Evolutionary conservation across 2,888 invertebrate species (phyloP).

Genomic region (Limnephilus rhombicus): DNA sequence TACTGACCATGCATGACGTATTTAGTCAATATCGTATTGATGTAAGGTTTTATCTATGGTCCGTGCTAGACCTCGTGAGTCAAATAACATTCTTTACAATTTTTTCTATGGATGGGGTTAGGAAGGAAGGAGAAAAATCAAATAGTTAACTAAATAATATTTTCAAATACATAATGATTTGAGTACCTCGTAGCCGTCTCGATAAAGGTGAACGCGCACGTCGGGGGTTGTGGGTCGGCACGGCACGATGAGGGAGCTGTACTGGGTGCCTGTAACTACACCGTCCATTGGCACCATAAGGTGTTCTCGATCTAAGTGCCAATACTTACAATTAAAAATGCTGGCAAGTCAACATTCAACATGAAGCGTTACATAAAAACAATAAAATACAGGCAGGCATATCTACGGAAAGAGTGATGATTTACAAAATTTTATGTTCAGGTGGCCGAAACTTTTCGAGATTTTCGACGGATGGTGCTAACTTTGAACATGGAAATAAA

Average conservation of each 20-base stretch:
- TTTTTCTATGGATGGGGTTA: not conserved
- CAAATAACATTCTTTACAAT: not conserved
- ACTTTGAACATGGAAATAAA: too few relatives aligned
- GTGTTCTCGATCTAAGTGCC: slow-evolving; percentile 71
- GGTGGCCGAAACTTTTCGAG: not conserved
- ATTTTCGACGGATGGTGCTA: too few relatives aligned
- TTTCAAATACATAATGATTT: not conserved
- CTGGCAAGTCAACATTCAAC: slow-evolving; percentile 32
- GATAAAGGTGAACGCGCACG: slow-evolving; percentile 74
- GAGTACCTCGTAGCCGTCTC: slow-evolving; percentile 70
- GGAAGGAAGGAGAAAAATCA: not conserved
- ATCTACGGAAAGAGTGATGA: not conserved
- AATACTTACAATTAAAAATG: slow-evolving; percentile 31
- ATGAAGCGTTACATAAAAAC: not conserved
- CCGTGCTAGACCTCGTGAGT: not conserved
- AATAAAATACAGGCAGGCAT: not conserved
- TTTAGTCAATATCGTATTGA: too few relatives aligned
- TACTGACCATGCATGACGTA: too few relatives aligned
- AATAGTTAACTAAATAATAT: not conserved
- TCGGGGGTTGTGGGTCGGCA: slow-evolving; percentile 82
- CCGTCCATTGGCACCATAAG: slow-evolving; percentile 72
- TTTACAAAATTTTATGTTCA: not conserved
- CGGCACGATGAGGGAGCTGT: slow-evolving; percentile 75
- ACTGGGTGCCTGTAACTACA: slow-evolving; percentile 71
- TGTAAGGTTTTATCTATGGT: too few relatives aligned